Conservation (phyloP, 2,888 invertebrate species). For the Aphodius granarius region DNA sequence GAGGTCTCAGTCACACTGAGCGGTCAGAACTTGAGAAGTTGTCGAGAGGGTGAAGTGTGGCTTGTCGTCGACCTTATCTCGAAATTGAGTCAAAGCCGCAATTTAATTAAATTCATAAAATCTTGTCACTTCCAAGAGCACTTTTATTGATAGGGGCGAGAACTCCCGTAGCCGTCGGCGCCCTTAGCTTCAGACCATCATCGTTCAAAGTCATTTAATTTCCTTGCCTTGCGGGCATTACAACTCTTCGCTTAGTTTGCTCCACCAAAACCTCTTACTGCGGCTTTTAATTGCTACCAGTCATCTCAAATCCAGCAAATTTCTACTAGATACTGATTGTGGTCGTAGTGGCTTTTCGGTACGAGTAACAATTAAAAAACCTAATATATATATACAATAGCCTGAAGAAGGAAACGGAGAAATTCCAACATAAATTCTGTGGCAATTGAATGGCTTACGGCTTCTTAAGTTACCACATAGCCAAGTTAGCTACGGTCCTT, state of each 20-base stretch:
- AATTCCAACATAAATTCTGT: no score
- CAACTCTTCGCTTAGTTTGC: background rate
- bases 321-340: no score
- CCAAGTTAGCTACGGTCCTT: background rate
- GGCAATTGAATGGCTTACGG: no score
- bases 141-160: background rate
- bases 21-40: background rate
- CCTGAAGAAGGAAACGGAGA: no score
- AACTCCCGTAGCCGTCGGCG: background rate
- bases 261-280: background rate
- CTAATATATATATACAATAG: no score
- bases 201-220: slow-evolving; percentile 10
- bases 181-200: background rate
- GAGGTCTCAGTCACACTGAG: background rate
- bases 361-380: no score
- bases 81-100: slow-evolving; percentile 8
- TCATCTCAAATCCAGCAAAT: background rate
- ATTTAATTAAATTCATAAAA: slow-evolving; percentile 14
- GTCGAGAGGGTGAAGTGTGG: background rate
- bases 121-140: slow-evolving; percentile 9
- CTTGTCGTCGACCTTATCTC: background rate
- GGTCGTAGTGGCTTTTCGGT: no score
- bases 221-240: background rate
- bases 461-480: background rate
- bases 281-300: slow-evolving; percentile 6